Evolutionary conservation across 2,888 invertebrate genomes (phyloP).

Genomic region (Dioctria rufipes): DNA sequence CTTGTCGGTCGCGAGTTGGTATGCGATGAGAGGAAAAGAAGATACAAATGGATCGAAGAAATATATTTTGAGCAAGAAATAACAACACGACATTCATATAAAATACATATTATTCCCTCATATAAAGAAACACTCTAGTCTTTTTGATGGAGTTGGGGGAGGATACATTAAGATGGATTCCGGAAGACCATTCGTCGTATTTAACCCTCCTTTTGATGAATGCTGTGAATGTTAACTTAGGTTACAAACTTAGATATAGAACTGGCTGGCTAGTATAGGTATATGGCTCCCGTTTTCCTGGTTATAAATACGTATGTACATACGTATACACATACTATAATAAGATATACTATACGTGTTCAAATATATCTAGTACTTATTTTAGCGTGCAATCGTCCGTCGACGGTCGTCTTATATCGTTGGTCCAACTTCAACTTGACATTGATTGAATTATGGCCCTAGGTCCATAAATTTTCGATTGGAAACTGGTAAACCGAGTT

Average conservation of each 20-base stretch:
- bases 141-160: background rate
- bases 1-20: too few species aligned
- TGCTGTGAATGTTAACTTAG: conserved; percentile 43
- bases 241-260: background rate
- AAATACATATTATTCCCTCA: conserved; percentile 10
- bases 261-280: background rate
- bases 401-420: conserved; percentile 33
- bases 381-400: conserved; percentile 29
- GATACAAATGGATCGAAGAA: background rate
- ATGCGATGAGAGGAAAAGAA: too few species aligned
- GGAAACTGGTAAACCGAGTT: conserved; percentile 51
- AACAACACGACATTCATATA: background rate
- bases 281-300: background rate
- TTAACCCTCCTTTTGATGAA: conserved; percentile 38
- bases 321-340: background rate
- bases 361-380: background rate
- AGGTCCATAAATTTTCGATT: conserved; percentile 49
- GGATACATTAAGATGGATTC: conserved; percentile 38
- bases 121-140: conserved; percentile 11
- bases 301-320: background rate
- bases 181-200: conserved; percentile 15
- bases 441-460: conserved; percentile 50
- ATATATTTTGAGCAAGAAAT: conserved; percentile 8
- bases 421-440: conserved; percentile 47
- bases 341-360: too few species aligned